phyloP scores from a whole-genome alignment of 2,797 vertebrate genomes.

The Oreochromis grahami region DNA sequence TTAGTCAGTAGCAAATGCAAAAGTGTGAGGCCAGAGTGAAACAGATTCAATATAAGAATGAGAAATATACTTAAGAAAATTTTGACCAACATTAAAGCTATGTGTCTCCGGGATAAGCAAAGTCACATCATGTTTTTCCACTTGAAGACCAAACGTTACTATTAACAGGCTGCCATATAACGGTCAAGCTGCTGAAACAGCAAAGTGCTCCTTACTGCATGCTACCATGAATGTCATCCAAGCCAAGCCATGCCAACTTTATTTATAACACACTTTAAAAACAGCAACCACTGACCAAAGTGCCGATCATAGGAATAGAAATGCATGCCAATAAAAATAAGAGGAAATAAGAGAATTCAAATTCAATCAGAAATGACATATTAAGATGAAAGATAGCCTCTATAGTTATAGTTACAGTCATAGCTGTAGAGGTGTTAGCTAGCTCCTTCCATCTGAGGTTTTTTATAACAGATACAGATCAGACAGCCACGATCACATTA shows the following conservation, averaged over 20 bases:
- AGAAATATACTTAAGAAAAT: neutral
- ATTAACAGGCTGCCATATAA: neutral
- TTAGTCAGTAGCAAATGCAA: neutral
- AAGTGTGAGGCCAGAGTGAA: neutral
- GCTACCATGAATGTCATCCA: neutral
- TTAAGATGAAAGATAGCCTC: neutral
- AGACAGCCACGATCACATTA: neutral
- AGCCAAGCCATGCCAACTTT: neutral
- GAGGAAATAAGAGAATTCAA: neutral
- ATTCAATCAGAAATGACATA: neutral
- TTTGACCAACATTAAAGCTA: neutral
- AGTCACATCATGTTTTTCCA: neutral
- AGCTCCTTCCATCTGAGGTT: neutral
- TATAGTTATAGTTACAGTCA: neutral
- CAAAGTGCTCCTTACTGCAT: neutral
- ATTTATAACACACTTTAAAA: neutral
- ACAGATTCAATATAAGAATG: neutral
- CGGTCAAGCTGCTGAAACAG: neutral
- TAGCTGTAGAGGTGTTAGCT: neutral
- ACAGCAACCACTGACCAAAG: neutral
- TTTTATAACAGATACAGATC: neutral
- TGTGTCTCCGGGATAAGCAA: neutral
- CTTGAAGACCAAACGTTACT: neutral
- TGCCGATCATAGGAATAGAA: neutral
- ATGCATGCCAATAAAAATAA: neutral